Base-by-base conservation (phyloP, 2,797 vertebrate species). In the Heliangelus exortis region DNA sequence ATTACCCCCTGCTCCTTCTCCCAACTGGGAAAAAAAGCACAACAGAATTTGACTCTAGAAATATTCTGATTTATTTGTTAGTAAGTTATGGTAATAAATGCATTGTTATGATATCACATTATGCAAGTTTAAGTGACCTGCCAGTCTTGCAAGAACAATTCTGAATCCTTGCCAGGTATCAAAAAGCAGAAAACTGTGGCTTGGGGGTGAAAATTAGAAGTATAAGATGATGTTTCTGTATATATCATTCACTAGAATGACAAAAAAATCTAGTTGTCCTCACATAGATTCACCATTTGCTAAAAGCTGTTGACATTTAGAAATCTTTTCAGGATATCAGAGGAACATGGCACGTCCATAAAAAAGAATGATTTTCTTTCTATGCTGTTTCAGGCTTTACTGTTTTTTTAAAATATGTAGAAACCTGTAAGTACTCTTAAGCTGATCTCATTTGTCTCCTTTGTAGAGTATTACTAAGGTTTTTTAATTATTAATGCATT, bases 51-150 rank as follows among this genome's bases (percentile, higher is more conserved):
- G 62, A 69, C 43, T 83, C 25, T 41, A 66, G 87, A 93, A 93
- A 94, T 85, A 93, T 63, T 91, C 75, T 81, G 73, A 84, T 91
- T 91, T 95, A 69, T 94, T 94, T 94, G 51, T 92, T 89, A 69
- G 31, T 48, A 91, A 94, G 41, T 92, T 94, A 91, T 92, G 84
- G 31, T 95, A 95, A 94, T 92, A 89, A 89, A 85, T 92, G 61
- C 81, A 39, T 74, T 82, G 41, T 58, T 63, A 57, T 83, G 57
- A 59, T 84, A 67, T 26, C 59, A 61, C 18, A 74, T 71, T 84
- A 82, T 74, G 71, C 67, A 87, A 77, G 84, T 84, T 89, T 59
- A 94, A 91, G 34, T 82, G 74, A 87, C 59, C 65, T 81, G 80
- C 18, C 77, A 91, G 51, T 84, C 72, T 87, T 90, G 45, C 39